Percentiles rank a stretch among this genome's conserved stretches.
phyloP scores from a whole-genome alignment of 2,113 vertebrate genomes.

The Austrofundulus limnaeus region DNA sequence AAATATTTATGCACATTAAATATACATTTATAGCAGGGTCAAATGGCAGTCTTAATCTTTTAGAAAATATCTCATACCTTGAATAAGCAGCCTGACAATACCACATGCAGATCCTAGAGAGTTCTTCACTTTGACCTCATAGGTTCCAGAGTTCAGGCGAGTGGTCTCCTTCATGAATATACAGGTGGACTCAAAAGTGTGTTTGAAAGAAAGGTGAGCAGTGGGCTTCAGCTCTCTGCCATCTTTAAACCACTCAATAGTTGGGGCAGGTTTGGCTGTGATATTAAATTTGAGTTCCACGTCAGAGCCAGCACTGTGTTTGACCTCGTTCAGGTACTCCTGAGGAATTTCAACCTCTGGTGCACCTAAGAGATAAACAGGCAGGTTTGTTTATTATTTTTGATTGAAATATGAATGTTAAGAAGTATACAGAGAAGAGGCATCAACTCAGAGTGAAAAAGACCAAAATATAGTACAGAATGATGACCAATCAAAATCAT shows the following conservation, averaged over 20 bases:
- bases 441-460: not conserved
- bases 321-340: slow-evolving; percentile 92
- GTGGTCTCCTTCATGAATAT: slow-evolving; percentile 89
- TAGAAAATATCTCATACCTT: slow-evolving; percentile 79
- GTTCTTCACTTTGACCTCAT: slow-evolving; percentile 94
- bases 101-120: slow-evolving; percentile 90
- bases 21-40: not conserved
- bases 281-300: slow-evolving; percentile 91
- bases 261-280: slow-evolving; percentile 92
- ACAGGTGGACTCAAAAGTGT: slow-evolving; percentile 85
- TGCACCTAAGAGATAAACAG: slow-evolving; percentile 79
- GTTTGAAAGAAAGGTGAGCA: slow-evolving; percentile 85
- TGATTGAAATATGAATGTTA: not conserved
- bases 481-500: not conserved
- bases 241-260: slow-evolving; percentile 95
- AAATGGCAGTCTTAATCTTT: not conserved
- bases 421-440: not conserved
- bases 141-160: slow-evolving; percentile 89
- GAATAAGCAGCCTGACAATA: slow-evolving; percentile 88
- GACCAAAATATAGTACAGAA: not conserved
- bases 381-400: not conserved
- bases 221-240: slow-evolving; percentile 86
- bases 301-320: slow-evolving; percentile 87
- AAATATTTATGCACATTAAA: not conserved
- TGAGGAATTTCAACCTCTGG: slow-evolving; percentile 91